Percentiles rank a stretch among this genome's conserved stretches.
These are phyloP conservation scores for Trachelus stipa DNA, from an alignment of 2,888 invertebrate genomes.

Conservation along the genomic window DNA sequence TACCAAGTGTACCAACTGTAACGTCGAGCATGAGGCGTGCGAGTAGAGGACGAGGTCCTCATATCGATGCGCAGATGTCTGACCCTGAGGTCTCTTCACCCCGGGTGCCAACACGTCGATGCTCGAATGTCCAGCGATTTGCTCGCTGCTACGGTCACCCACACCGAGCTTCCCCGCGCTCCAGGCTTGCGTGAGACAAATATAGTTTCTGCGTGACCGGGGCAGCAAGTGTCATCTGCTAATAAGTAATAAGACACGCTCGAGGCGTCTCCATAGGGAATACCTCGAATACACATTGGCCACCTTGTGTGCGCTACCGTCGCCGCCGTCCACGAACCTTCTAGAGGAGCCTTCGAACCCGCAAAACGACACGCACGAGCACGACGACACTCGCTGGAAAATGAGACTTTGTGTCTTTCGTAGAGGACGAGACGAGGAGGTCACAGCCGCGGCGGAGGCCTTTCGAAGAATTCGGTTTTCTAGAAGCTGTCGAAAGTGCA, in stretches of 20 bases:
- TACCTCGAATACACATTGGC: not conserved
- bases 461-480: not conserved
- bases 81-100: conserved; percentile 60
- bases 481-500: not conserved
- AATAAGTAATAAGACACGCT: conserved; percentile 43
- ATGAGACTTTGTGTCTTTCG: not conserved
- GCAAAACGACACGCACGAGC: not conserved
- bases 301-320: not conserved
- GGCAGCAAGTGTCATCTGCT: conserved; percentile 51
- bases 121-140: conserved; percentile 27
- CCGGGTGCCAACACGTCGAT: conserved; percentile 31
- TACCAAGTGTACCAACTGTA: not conserved
- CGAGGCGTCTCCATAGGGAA: conserved; percentile 31
- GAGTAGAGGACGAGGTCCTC: conserved; percentile 48
- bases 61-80: conserved; percentile 59
- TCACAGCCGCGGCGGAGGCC: not conserved
- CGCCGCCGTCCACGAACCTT: not conserved
- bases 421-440: not conserved
- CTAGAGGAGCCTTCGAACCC: not conserved
- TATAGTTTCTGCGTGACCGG: conserved; percentile 63
- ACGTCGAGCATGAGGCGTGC: conserved; percentile 1
- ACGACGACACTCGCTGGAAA: not conserved
- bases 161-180: conserved; percentile 15
- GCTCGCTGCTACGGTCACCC: conserved; percentile 27
- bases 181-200: conserved; percentile 47